Evolutionary conservation across 1,140 invertebrate species (phyloP).

Genomic region (Watersipora subatra): DNA sequence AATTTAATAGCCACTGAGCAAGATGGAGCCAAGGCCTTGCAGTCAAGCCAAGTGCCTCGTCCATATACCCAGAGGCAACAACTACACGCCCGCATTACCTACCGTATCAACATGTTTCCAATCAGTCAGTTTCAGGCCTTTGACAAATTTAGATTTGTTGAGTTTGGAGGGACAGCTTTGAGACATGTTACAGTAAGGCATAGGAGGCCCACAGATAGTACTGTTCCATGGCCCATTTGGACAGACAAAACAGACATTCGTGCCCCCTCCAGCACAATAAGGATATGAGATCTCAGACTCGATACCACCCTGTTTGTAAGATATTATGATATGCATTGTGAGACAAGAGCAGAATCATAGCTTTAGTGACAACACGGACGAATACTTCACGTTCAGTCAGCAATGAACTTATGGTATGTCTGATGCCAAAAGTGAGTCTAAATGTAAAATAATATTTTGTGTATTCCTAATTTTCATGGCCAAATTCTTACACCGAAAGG

Average conservation of each 20-base stretch:
- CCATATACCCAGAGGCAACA: too few relatives aligned
- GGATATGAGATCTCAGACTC: slow-evolving; percentile 23
- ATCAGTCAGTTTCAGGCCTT: slow-evolving; percentile 19
- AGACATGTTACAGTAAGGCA: slow-evolving; percentile 23
- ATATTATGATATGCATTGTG: too few relatives aligned
- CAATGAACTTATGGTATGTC: too few relatives aligned
- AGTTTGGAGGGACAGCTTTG: slow-evolving; percentile 27
- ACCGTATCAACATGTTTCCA: slow-evolving; percentile 28
- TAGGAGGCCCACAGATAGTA: slow-evolving; percentile 25
- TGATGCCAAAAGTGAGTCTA: too few relatives aligned
- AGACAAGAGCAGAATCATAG: too few relatives aligned
- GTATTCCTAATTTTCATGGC: too few relatives aligned
- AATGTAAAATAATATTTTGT: too few relatives aligned
- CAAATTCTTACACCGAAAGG: too few relatives aligned
- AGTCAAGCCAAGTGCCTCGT: too few relatives aligned
- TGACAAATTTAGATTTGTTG: slow-evolving; percentile 23
- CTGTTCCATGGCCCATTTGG: slow-evolving; percentile 24
- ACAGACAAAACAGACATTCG: slow-evolving; percentile 23
- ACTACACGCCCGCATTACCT: background rate
- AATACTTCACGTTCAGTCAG: too few relatives aligned
- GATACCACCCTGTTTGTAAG: slow-evolving; percentile 29
- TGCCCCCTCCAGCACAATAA: slow-evolving; percentile 25
- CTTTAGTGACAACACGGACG: too few relatives aligned
- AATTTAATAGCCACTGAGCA: background rate
- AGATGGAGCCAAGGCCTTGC: too few relatives aligned